phyloP scores from a whole-genome alignment of 2,797 vertebrate genomes.

The Natrix natrix region DNA sequence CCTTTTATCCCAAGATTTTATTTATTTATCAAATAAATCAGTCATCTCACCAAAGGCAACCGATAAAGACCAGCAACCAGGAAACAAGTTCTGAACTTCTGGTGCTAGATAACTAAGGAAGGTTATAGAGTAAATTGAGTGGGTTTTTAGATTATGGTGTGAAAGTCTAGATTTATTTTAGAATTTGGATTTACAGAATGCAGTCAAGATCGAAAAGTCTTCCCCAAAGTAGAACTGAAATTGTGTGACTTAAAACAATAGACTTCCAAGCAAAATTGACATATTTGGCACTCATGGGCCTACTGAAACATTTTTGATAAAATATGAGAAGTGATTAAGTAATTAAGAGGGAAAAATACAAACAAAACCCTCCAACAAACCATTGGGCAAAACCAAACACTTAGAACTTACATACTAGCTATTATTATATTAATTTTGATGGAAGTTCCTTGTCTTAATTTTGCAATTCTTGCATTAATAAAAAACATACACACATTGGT shows the following conservation, averaged over 20 bases:
- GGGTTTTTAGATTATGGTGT: background rate
- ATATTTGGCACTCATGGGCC: too few species aligned
- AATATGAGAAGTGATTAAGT: background rate
- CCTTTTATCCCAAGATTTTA: background rate
- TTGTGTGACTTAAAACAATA: background rate
- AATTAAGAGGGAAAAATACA: background rate
- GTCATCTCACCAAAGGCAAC: background rate
- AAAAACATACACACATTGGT: background rate
- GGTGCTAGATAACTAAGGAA: background rate
- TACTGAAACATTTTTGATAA: background rate
- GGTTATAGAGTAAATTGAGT: background rate
- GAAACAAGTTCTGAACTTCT: background rate
- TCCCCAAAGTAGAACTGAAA: background rate
- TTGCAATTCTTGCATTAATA: conserved; percentile 4
- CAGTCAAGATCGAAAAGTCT: background rate
- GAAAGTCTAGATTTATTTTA: background rate
- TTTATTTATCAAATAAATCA: background rate
- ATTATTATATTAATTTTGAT: background rate
- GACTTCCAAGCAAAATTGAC: background rate
- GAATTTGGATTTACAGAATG: background rate
- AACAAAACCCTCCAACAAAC: background rate
- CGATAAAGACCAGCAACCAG: background rate
- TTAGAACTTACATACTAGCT: background rate
- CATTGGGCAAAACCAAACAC: background rate
- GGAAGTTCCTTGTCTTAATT: background rate